These are phyloP conservation scores for Myripristis murdjan DNA, from an alignment of 2,797 vertebrate genomes.

Conservation along the genomic window DNA sequence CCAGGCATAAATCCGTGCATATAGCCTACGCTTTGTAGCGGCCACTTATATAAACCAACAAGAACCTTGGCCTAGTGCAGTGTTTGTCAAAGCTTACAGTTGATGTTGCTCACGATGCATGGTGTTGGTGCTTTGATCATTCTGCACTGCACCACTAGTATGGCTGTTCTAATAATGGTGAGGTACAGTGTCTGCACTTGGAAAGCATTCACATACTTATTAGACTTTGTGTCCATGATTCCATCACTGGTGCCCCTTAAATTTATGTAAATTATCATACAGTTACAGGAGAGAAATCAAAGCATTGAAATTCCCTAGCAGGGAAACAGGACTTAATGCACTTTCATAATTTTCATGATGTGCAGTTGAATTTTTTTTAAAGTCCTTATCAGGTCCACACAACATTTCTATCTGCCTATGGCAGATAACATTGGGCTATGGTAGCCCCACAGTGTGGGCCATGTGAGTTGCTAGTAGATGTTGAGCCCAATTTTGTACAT, in stretches of 20 bases:
- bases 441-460: too few relatives aligned
- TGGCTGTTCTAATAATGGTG: constrained; percentile 49
- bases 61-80: constrained; percentile 57
- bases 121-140: constrained; percentile 54
- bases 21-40: constrained; percentile 54
- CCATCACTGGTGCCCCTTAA: background rate
- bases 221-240: background rate
- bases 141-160: constrained; percentile 48
- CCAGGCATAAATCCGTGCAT: constrained; percentile 37
- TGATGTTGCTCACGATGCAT: constrained; percentile 72
- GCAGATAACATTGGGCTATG: background rate
- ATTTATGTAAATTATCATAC: background rate
- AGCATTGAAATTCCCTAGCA: background rate
- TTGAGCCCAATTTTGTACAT: too few relatives aligned
- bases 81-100: constrained; percentile 64
- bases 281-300: background rate
- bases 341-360: background rate
- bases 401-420: background rate
- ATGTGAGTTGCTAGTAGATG: too few relatives aligned
- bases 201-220: background rate
- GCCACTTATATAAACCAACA: constrained; percentile 43
- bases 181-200: background rate
- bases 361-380: background rate
- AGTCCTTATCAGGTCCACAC: background rate
- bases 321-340: background rate